Evolutionary conservation across 2,888 invertebrate genomes (phyloP).

Genomic region (Cynaeus angustus): DNA sequence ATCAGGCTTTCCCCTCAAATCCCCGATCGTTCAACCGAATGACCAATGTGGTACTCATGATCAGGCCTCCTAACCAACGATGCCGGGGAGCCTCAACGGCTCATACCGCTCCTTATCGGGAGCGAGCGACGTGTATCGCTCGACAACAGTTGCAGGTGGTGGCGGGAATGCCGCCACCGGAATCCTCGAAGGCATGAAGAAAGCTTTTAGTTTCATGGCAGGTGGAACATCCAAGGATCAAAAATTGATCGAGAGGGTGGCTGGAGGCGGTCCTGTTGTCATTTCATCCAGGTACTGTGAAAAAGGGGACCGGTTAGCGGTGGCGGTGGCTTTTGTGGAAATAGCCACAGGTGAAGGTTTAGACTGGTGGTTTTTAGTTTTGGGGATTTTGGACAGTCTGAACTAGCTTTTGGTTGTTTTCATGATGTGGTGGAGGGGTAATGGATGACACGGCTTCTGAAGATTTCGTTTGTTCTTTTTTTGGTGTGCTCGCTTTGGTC

Average conservation of each 20-base stretch:
- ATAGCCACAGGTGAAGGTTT: constrained; percentile 11
- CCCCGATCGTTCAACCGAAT: constrained; percentile 16
- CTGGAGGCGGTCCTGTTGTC: constrained; percentile 60
- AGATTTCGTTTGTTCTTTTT: constrained; percentile 19
- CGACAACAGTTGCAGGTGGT: constrained; percentile 74
- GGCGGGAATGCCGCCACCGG: constrained; percentile 62
- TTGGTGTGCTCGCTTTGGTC: constrained; percentile 10
- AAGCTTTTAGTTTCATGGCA: constrained; percentile 72
- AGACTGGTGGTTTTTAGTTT: background rate
- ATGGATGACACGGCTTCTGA: constrained; percentile 22
- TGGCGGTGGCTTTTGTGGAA: constrained; percentile 33
- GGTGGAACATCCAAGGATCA: constrained; percentile 59
- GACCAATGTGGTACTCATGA: constrained; percentile 34
- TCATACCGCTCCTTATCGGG: constrained; percentile 76
- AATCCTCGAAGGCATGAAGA: constrained; percentile 77
- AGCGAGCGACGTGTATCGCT: constrained; percentile 75
- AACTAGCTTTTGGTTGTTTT: constrained; percentile 1
- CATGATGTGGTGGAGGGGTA: constrained; percentile 22
- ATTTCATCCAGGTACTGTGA: constrained; percentile 63
- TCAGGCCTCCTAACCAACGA: constrained; percentile 62
- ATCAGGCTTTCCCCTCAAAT: constrained; percentile 27
- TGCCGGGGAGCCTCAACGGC: constrained; percentile 79
- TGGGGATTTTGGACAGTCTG: background rate
- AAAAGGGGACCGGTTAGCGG: constrained; percentile 34
- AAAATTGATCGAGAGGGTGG: constrained; percentile 54